phyloP scores from a whole-genome alignment of 1,140 invertebrate species.

The Saccostrea cuccullata region DNA sequence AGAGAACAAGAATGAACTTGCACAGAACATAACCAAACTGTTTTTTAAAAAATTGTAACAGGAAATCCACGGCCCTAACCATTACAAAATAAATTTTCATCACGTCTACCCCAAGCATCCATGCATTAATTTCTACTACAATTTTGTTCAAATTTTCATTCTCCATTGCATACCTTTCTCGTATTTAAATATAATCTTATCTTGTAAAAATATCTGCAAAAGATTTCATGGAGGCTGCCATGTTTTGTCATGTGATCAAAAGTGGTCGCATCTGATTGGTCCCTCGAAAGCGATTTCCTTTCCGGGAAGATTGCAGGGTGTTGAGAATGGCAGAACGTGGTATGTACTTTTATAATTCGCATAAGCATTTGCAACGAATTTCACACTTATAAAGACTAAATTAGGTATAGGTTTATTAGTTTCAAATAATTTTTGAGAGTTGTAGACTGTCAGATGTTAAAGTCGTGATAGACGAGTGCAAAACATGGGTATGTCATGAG shows the following conservation, averaged over 20 bases:
- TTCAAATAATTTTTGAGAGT: background rate
- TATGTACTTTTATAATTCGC: slow-evolving; percentile 40
- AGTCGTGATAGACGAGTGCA: background rate
- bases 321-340: slow-evolving; percentile 53
- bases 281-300: slow-evolving; percentile 46
- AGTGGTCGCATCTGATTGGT: slow-evolving; percentile 43
- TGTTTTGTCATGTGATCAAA: slow-evolving; percentile 51
- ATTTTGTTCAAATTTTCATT: no score
- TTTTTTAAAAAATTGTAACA: no score
- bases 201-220: background rate
- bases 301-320: slow-evolving; percentile 46
- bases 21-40: no score
- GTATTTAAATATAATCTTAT: no score
- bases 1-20: slow-evolving; percentile 8
- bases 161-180: no score
- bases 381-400: background rate
- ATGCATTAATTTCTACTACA: no score
- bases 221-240: slow-evolving; percentile 46
- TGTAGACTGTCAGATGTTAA: background rate
- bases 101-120: no score
- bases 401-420: background rate
- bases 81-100: no score
- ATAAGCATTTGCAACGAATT: background rate
- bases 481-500: slow-evolving; percentile 37
- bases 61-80: no score